Evolutionary conservation across 1,140 invertebrate genomes (phyloP).

Genomic region (Stegodyphus mimosarum): DNA sequence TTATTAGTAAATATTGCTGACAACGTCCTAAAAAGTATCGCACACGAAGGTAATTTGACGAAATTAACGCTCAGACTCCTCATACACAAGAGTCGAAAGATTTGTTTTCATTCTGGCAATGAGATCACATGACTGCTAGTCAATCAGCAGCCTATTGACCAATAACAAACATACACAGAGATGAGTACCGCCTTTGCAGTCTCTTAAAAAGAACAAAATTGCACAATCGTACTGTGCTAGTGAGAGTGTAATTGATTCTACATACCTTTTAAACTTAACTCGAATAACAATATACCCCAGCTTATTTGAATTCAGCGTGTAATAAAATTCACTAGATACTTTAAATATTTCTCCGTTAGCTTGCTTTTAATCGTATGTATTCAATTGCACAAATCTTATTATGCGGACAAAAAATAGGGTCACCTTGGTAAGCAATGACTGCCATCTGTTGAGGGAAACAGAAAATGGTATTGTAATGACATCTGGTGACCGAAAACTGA

Average conservation of each 20-base stretch:
- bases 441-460: slow-evolving; percentile 57
- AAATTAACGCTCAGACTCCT: too few species aligned
- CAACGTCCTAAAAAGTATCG: too few species aligned
- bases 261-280: too few species aligned
- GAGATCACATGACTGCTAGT: slow-evolving; percentile 42
- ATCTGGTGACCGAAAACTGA: slow-evolving; percentile 61
- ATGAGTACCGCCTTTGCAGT: slow-evolving; percentile 52
- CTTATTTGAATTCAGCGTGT: too few species aligned
- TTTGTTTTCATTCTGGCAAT: slow-evolving; percentile 44
- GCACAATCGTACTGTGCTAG: slow-evolving; percentile 48
- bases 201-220: slow-evolving; percentile 33
- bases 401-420: slow-evolving; percentile 30
- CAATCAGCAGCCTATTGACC: slow-evolving; percentile 48
- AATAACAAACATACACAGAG: slow-evolving; percentile 46
- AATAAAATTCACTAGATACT: too few species aligned
- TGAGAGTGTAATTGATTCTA: slow-evolving; percentile 29
- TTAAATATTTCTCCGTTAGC: too few species aligned
- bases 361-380: too few species aligned
- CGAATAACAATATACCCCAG: too few species aligned
- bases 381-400: neutral
- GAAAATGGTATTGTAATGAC: slow-evolving; percentile 60
- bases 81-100: neutral
- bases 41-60: too few species aligned
- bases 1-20: too few species aligned
- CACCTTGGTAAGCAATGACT: slow-evolving; percentile 58